Conservation (phyloP, 2,888 invertebrate species). For the Apamea anceps region DNA sequence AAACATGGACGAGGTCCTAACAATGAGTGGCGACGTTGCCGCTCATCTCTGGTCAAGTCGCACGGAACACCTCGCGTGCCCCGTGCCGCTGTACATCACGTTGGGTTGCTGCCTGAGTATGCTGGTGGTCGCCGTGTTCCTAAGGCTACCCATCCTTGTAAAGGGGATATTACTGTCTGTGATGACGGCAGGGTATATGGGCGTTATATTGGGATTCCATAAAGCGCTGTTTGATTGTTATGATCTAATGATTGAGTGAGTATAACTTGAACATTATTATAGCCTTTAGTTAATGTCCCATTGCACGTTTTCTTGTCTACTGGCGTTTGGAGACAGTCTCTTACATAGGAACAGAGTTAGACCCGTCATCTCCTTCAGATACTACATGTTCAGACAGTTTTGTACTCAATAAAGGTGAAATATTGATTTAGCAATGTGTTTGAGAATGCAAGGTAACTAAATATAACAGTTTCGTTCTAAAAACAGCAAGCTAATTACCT, state of each 20-base stretch:
- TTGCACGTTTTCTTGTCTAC: background rate
- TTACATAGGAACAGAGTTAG: background rate
- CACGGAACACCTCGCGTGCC: constrained; percentile 94
- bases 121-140: constrained; percentile 95
- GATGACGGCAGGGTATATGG: constrained; percentile 94
- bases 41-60: constrained; percentile 84
- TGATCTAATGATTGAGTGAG: constrained; percentile 94
- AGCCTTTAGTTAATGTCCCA: background rate
- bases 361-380: background rate
- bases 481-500: constrained; percentile 9
- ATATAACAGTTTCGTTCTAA: background rate
- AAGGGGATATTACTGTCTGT: constrained; percentile 94
- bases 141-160: constrained; percentile 94
- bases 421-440: background rate
- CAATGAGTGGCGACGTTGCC: constrained; percentile 76
- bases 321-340: background rate
- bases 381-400: background rate
- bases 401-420: background rate
- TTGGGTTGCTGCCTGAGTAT: constrained; percentile 96
- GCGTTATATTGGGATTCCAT: constrained; percentile 95
- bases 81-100: constrained; percentile 96
- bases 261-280: constrained; percentile 42
- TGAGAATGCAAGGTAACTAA: no score
- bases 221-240: constrained; percentile 95
- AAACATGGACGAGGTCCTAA: constrained; percentile 88